Evolutionary conservation across 2,113 vertebrate species (phyloP), one percentile per base, ranked within the genome.

Genomic region (Anhinga rufa): DNA sequence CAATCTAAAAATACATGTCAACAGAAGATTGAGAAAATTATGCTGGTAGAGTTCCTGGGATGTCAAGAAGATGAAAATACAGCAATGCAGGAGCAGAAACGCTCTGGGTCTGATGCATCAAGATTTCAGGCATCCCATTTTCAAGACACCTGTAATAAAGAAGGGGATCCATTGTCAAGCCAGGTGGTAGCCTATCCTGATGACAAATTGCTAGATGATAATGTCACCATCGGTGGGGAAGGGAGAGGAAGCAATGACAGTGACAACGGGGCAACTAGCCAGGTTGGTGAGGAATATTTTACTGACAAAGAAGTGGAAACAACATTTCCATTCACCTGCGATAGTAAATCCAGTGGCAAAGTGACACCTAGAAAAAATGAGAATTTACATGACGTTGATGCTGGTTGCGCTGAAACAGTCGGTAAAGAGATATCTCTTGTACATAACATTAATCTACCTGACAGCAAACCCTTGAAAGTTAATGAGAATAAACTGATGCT

Each of bases 21-120:
- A 46, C 86, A 97, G 36, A 97, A 96, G 52, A 18, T 68, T 88
- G 88, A 86, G 83, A 97, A 86, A 72, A 88, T 97, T 90, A 96
- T 89, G 64, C 72, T 87, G 31, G 86, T 68, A 17, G 96, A 94
- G 25, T 80, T 93, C n/a, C 62, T 90, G 57, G 95, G 74, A 6
- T 90, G 89, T 81, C 90, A 82, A 52, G 89, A 76, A 91, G 79
- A 80, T 44, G 95, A 93, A 51, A 82, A 71, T 8, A 9, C 66
- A 44, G 36, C 71, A 46, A 5, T n/a, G 6, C 81, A 88, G 18
- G 95, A 96, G 49, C 86, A 95, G 66, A 95, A 97, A 89, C 28
- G 15, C 42, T 82, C 36, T 71, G 90, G 14, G 12, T 86, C 83
- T 62, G 92, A 95, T 2, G 9, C 12, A 2, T 72, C 87, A 66